Evolutionary conservation across 2,113 vertebrate genomes (phyloP).

Genomic region (Pollachius pollachius): DNA sequence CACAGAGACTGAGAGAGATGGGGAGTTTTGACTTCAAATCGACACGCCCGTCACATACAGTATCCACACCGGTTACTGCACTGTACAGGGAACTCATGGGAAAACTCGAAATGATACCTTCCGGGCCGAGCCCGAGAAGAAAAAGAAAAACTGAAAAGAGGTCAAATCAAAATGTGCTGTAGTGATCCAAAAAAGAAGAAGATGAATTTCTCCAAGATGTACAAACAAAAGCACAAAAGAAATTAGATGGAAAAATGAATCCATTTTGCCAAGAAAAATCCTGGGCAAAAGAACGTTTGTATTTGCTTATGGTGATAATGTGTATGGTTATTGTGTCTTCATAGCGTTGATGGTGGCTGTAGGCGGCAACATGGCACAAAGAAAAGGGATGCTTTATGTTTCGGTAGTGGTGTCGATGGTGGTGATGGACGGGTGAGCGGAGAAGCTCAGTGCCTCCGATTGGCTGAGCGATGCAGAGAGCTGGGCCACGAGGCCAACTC

Average conservation of each 20-base stretch:
- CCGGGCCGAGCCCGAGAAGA: not conserved
- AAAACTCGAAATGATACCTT: not conserved
- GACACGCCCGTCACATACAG: not conserved
- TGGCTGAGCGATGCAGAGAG: conserved; percentile 45
- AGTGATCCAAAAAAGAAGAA: no score
- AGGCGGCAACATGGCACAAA: conserved; percentile 16
- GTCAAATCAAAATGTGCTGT: not conserved
- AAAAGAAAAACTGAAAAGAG: not conserved
- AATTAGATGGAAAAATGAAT: not conserved
- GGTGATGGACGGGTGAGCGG: not conserved
- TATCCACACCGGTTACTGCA: not conserved
- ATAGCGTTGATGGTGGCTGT: not conserved
- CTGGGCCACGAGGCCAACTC: conserved; percentile 24
- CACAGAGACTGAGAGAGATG: conserved; percentile 14
- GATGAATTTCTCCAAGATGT: not conserved
- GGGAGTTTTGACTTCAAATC: conserved; percentile 42
- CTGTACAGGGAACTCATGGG: not conserved
- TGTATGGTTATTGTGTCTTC: conserved; percentile 6
- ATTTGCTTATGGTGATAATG: conserved; percentile 10
- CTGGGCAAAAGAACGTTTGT: conserved; percentile 23
- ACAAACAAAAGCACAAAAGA: not conserved
- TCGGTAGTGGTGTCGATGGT: conserved; percentile 8
- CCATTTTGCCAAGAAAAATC: not conserved
- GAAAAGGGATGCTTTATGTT: conserved; percentile 8
- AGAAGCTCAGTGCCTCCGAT: conserved; percentile 40